Evolutionary conservation across 2,888 invertebrate species (phyloP).

Genomic region (Drepana falcataria): DNA sequence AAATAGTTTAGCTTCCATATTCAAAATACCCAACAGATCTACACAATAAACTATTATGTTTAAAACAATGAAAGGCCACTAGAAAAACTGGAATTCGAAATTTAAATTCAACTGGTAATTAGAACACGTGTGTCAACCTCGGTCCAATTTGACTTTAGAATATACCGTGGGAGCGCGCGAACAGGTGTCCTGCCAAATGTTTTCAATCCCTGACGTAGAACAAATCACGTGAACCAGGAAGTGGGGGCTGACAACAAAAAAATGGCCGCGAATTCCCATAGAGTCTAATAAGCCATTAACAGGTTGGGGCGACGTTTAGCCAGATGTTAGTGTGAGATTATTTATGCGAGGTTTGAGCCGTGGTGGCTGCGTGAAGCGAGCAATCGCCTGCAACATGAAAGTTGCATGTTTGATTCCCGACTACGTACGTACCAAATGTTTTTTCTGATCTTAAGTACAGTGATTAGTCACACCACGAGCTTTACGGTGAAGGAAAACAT

Average conservation of each 20-base stretch:
- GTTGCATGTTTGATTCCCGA: too few species aligned
- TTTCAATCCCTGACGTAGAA: conserved; percentile 40
- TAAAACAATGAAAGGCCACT: not conserved
- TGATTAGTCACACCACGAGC: too few species aligned
- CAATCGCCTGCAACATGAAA: too few species aligned
- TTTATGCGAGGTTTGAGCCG: not conserved
- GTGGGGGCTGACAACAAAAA: conserved; percentile 31
- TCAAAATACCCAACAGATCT: too few species aligned
- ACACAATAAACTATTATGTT: too few species aligned
- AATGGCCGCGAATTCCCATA: conserved; percentile 24
- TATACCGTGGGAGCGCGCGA: conserved; percentile 53
- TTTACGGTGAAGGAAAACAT: too few species aligned
- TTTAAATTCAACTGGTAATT: conserved; percentile 34
- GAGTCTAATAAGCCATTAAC: conserved; percentile 11
- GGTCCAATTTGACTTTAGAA: conserved; percentile 27
- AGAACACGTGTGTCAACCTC: conserved; percentile 38
- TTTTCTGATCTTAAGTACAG: too few species aligned
- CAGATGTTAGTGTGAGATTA: not conserved
- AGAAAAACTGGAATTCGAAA: conserved; percentile 3
- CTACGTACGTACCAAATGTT: too few species aligned
- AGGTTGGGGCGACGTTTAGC: conserved; percentile 1
- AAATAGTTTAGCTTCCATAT: too few species aligned
- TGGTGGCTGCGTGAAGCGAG: not conserved
- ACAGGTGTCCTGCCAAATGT: conserved; percentile 66
- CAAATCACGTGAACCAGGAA: conserved; percentile 64